phyloP scores from a whole-genome alignment of 2,113 vertebrate genomes.

The Pyrgilauda ruficollis region DNA sequence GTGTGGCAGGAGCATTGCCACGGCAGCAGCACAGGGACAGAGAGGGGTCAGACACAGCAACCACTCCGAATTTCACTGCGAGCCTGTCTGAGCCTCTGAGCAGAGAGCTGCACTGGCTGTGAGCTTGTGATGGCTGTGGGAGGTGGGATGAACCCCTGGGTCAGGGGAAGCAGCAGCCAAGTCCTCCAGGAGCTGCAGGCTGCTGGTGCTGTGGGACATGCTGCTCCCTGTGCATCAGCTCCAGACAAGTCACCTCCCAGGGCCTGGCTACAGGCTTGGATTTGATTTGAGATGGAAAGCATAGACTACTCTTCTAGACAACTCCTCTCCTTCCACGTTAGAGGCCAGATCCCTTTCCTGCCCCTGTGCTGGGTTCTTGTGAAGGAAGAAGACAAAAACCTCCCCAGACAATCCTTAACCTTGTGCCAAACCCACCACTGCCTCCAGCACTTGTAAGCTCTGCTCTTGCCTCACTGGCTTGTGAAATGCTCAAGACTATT shows the following conservation, averaged over 20 bases:
- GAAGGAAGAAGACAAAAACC: not conserved
- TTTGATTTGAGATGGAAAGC: not conserved
- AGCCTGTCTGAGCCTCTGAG: not conserved
- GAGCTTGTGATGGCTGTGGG: not conserved
- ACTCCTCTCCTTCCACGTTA: not conserved
- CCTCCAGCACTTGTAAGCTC: not conserved
- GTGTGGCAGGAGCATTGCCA: fast-evolving
- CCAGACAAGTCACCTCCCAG: not conserved
- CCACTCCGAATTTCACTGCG: fast-evolving
- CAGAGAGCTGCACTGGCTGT: not conserved
- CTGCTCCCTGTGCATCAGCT: not conserved
- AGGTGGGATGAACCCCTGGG: not conserved
- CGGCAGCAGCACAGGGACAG: not conserved
- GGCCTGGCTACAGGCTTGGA: not conserved
- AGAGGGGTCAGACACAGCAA: not conserved
- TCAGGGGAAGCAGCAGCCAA: fast-evolving
- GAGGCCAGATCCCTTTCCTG: not conserved
- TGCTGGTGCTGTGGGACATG: not conserved
- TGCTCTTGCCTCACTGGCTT: not conserved
- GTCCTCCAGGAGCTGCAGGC: not conserved
- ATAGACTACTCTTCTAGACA: not conserved
- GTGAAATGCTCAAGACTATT: not conserved
- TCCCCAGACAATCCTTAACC: not conserved
- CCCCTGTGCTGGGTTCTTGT: not conserved
- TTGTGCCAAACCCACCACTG: fast-evolving